A percentile compares a stretch with the other conserved stretches of the same genome.
Evolutionary conservation across 2,113 vertebrate genomes (phyloP).

Genomic region (Nematolebias whitei): DNA sequence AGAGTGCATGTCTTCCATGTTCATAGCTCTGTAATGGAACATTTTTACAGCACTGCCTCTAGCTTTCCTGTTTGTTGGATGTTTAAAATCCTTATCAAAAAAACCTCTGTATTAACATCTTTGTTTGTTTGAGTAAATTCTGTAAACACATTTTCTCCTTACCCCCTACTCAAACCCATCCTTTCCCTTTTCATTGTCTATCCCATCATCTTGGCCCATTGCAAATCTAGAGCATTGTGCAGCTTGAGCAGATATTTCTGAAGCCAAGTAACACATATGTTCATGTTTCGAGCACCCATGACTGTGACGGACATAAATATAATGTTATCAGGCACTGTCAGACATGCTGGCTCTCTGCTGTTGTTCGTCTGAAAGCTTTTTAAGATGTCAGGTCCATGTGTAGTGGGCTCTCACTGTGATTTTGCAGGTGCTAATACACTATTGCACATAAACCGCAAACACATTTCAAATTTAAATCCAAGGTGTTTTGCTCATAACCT

Average conservation of each 20-base stretch:
- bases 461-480: constrained; percentile 43
- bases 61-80: constrained; percentile 4
- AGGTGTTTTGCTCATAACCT: constrained; percentile 35
- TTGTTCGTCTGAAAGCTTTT: constrained; percentile 71
- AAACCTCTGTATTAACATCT: constrained; percentile 37
- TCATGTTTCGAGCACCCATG: constrained; percentile 69
- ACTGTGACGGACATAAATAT: constrained; percentile 74
- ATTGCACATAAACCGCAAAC: constrained; percentile 48
- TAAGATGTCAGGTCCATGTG: constrained; percentile 45
- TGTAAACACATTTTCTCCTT: constrained; percentile 73
- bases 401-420: constrained; percentile 39
- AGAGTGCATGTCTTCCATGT: background rate
- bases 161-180: constrained; percentile 18
- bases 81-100: background rate
- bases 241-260: constrained; percentile 52
- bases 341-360: constrained; percentile 63
- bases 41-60: background rate
- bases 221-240: constrained; percentile 58
- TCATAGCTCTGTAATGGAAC: background rate
- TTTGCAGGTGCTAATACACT: constrained; percentile 58
- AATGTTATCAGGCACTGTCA: constrained; percentile 76
- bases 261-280: constrained; percentile 64
- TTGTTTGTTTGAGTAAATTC: constrained; percentile 67
- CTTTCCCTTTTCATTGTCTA: constrained; percentile 24
- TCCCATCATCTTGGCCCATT: constrained; percentile 52